These are phyloP conservation scores for Brachyhypopomus occidentalis DNA, from an alignment of 2,113 vertebrate species.

Conservation along the genomic window DNA sequence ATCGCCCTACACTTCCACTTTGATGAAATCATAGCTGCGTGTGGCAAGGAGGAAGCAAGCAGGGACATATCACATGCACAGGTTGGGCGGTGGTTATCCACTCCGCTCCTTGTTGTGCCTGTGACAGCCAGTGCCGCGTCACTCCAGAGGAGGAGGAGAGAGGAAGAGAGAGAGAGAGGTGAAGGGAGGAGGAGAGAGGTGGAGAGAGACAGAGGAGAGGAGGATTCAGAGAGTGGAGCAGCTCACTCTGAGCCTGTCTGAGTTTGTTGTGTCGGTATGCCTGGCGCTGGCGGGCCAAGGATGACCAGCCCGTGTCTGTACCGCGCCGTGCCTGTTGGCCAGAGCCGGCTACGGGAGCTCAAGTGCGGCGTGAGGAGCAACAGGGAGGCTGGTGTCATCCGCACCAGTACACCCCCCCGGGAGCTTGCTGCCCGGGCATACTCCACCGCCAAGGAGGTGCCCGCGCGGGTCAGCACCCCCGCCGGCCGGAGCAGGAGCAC, in stretches of 20 bases:
- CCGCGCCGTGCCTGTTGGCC: slow-evolving; percentile 69
- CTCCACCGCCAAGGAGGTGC: slow-evolving; percentile 63
- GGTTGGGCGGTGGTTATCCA: slow-evolving; percentile 42
- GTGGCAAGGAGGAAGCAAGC: slow-evolving; percentile 17
- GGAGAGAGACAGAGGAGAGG: slow-evolving; percentile 19
- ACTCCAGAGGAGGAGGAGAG: slow-evolving; percentile 43
- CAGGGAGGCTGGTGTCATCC: slow-evolving; percentile 60
- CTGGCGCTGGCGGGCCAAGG: slow-evolving; percentile 53
- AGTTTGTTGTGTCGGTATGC: slow-evolving; percentile 34
- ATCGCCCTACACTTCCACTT: background rate
- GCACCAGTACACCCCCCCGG: slow-evolving; percentile 49
- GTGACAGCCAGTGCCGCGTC: slow-evolving; percentile 36
- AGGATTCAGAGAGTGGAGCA: slow-evolving; percentile 41
- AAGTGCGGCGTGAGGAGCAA: slow-evolving; percentile 74
- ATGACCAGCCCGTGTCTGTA: slow-evolving; percentile 80
- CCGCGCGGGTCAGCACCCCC: slow-evolving; percentile 49
- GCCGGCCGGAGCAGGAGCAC: slow-evolving; percentile 74
- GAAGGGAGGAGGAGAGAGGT: background rate
- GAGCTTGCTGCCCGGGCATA: slow-evolving; percentile 53
- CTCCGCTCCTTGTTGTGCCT: slow-evolving; percentile 33
- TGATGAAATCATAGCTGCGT: slow-evolving; percentile 32
- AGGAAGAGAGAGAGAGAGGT: slow-evolving; percentile 13
- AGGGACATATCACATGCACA: slow-evolving; percentile 49
- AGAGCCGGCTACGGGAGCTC: slow-evolving; percentile 73
- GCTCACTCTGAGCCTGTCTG: slow-evolving; percentile 59